A percentile compares a stretch with the other conserved stretches of the same genome.
These are phyloP conservation scores for Cavia aperea DNA, from an alignment of 2,113 vertebrate genomes.

Conservation along the genomic window DNA sequence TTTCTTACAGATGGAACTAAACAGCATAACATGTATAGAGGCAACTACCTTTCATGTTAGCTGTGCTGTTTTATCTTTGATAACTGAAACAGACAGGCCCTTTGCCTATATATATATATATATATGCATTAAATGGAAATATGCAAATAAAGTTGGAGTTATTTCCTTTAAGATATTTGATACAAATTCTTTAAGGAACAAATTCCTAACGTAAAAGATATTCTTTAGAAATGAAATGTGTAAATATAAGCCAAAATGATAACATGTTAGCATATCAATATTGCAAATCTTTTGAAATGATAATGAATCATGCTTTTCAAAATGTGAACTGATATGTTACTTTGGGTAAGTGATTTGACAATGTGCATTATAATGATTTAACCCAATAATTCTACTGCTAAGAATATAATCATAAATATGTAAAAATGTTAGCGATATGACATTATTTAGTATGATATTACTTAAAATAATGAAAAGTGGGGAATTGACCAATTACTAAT, in stretches of 20 bases:
- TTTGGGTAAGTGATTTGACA: neutral
- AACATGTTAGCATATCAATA: neutral
- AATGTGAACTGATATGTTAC: neutral
- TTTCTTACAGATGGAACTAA: neutral
- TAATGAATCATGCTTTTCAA: neutral
- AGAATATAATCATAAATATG: neutral
- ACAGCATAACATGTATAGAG: neutral
- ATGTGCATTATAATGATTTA: neutral
- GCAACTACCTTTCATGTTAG: neutral
- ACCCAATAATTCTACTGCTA: neutral
- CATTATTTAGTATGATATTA: neutral
- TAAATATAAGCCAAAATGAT: slow-evolving; percentile 10
- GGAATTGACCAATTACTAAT: neutral
- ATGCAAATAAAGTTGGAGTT: neutral
- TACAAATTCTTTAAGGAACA: neutral
- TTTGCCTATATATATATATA: neutral
- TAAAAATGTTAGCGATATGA: neutral
- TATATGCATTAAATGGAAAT: neutral
- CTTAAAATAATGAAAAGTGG: neutral
- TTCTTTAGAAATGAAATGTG: neutral
- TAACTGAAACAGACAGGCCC: neutral
- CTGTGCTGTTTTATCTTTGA: neutral
- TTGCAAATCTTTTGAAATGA: neutral
- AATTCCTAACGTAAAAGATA: neutral
- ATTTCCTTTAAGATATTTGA: neutral